phyloP scores from a whole-genome alignment of 2,888 invertebrate genomes.

The Tipula lateralis region DNA sequence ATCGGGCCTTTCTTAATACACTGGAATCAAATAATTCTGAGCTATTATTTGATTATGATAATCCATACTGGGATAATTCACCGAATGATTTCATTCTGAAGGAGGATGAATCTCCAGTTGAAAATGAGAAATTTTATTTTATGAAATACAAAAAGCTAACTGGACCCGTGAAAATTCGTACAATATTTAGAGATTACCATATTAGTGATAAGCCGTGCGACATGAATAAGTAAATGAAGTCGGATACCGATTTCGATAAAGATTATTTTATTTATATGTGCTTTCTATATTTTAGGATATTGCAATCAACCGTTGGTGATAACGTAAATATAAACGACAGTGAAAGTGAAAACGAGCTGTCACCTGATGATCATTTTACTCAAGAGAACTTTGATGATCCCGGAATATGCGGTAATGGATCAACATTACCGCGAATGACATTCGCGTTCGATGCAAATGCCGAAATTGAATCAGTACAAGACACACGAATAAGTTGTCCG shows the following conservation, averaged over 20 bases:
- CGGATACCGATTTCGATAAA: neutral
- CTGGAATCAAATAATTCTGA: conserved; percentile 52
- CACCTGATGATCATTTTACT: neutral
- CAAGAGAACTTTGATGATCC: conserved; percentile 47
- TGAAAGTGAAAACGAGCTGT: neutral
- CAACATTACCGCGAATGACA: conserved; percentile 44
- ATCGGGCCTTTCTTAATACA: conserved; percentile 57
- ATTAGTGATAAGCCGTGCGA: conserved; percentile 45
- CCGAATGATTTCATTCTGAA: conserved; percentile 35
- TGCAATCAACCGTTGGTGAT: neutral
- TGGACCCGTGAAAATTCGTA: conserved; percentile 38
- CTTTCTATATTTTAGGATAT: neutral
- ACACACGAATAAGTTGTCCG: conserved; percentile 37
- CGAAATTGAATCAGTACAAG: conserved; percentile 55
- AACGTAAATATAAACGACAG: neutral
- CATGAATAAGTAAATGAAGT: conserved; percentile 37
- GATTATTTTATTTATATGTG: neutral
- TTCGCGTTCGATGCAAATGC: conserved; percentile 61
- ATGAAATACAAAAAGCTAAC: conserved; percentile 34
- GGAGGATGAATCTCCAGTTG: conserved; percentile 34
- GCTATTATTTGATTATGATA: conserved; percentile 37
- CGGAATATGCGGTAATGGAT: too few relatives aligned
- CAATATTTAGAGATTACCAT: conserved; percentile 43
- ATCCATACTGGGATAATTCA: conserved; percentile 42
- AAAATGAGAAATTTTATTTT: conserved; percentile 28